Base-by-base conservation (phyloP, 1,140 invertebrate species). In the Drosophila ogumai region DNA sequence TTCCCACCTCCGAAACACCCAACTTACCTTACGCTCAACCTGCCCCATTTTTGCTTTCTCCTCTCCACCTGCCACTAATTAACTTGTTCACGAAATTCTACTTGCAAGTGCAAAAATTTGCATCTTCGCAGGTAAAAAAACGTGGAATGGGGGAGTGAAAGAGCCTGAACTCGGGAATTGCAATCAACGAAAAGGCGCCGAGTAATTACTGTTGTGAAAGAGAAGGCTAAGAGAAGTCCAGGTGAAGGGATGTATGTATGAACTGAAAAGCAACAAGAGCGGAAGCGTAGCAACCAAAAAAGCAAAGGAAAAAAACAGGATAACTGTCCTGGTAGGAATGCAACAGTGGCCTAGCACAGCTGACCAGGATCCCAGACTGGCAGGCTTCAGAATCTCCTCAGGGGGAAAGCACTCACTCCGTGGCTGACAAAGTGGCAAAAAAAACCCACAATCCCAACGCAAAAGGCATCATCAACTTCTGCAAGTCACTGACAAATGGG, bases 131-230 rank as follows among this genome's bases (percentile, higher is more conserved):
- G 41, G 19, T 65, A 72, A 56, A 57, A 22, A 59, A 67, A 72
- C 31, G 67, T 46, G 7, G 12, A 38, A 31, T 55, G 22, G 38
- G 19, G 41, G 13, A 31, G 34, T 17, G n/a, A 36, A 38, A 41
- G 12, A 17, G 28, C 28, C 32, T 8, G 13, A 40, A 34, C 15
- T 32, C 50, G 17, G 32, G 43, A 41, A 34, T 41, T 54, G 61
- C 76, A 82, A 84, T 82, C 75, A 82, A 71, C 59, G 54, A 49
- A 81, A 65, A 82, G 74, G 66, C 74, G 65, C 58, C 73, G 68
- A 79, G 65, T 87, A 86, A 82, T 86, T 86, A 79, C 57, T 34
- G 54, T 49, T 79, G 61, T 34, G 36, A 22, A 44, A 40, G 50
- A 19, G 19, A 41, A 57, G 57, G 19, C 25, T n/a, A 28, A 52